phyloP scores from a whole-genome alignment of 2,113 vertebrate genomes.

The Ochotona princeps region DNA sequence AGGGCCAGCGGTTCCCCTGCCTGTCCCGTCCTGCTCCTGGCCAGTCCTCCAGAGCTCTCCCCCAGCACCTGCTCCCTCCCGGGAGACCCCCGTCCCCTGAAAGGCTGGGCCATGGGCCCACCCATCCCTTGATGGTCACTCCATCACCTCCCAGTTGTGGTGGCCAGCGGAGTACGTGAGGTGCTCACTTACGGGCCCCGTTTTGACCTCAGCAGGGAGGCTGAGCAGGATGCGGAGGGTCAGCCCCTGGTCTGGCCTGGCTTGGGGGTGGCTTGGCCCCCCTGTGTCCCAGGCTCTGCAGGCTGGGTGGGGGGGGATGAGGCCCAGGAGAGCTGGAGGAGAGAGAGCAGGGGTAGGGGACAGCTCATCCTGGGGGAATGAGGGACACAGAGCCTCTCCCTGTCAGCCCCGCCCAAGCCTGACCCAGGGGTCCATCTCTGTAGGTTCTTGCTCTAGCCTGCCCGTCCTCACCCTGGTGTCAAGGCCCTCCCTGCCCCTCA shows the following conservation, averaged over 20 bases:
- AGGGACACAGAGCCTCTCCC: background rate
- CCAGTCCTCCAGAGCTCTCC: too few species aligned
- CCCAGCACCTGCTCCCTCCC: background rate
- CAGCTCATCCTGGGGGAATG: too few species aligned
- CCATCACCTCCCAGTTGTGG: background rate
- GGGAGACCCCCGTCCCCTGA: background rate
- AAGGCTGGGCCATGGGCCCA: background rate
- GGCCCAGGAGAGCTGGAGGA: rapidly evolving
- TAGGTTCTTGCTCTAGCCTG: background rate
- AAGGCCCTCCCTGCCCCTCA: too few species aligned
- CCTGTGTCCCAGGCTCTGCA: background rate
- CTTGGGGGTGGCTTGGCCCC: background rate
- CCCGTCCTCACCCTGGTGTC: too few species aligned
- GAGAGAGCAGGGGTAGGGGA: rapidly evolving
- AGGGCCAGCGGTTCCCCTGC: too few species aligned
- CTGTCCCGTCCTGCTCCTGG: too few species aligned
- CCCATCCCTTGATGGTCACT: background rate
- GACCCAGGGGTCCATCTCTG: too few species aligned
- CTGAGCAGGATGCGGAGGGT: background rate
- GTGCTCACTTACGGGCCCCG: background rate
- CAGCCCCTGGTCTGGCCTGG: background rate
- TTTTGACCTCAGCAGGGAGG: too few species aligned
- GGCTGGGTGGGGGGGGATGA: background rate
- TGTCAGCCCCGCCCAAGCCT: background rate
- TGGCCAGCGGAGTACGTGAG: too few species aligned